These are phyloP conservation scores for Ceramica pisi DNA, from an alignment of 2,888 invertebrate genomes.

Conservation along the genomic window DNA sequence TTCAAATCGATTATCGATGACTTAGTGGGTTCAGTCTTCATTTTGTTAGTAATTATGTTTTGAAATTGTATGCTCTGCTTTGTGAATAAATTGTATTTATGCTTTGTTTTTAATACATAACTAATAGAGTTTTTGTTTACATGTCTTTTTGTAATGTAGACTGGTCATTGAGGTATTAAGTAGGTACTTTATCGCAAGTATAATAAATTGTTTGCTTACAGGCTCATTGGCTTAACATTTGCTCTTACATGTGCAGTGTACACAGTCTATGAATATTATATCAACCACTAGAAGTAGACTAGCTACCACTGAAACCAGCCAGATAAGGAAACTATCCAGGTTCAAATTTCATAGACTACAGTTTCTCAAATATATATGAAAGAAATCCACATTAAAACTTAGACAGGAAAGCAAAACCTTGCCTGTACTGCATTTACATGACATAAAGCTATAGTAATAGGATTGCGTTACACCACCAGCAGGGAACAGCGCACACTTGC, in stretches of 20 bases:
- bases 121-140: slow-evolving; percentile 4
- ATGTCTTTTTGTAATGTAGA: not conserved
- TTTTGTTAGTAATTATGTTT: slow-evolving; percentile 45
- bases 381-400: slow-evolving; percentile 4
- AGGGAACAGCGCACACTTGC: slow-evolving; percentile 24
- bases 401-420: slow-evolving; percentile 37
- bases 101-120: slow-evolving; percentile 8
- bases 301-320: slow-evolving; percentile 2
- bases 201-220: not conserved
- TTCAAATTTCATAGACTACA: slow-evolving; percentile 19
- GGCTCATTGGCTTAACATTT: not conserved
- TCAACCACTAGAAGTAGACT: not conserved
- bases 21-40: slow-evolving; percentile 59
- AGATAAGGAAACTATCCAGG: slow-evolving; percentile 5
- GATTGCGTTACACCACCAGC: slow-evolving; percentile 35
- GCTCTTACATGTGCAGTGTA: not conserved
- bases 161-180: not conserved
- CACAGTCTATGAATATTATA: not conserved
- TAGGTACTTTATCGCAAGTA: not conserved
- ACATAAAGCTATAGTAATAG: slow-evolving; percentile 46
- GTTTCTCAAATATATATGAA: slow-evolving; percentile 17
- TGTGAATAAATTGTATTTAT: slow-evolving; percentile 22
- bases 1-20: slow-evolving; percentile 72
- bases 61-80: slow-evolving; percentile 31
- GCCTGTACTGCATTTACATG: slow-evolving; percentile 28